Conservation (phyloP, 1,140 invertebrate genomes). For the Pogonognathellus flavescens region DNA sequence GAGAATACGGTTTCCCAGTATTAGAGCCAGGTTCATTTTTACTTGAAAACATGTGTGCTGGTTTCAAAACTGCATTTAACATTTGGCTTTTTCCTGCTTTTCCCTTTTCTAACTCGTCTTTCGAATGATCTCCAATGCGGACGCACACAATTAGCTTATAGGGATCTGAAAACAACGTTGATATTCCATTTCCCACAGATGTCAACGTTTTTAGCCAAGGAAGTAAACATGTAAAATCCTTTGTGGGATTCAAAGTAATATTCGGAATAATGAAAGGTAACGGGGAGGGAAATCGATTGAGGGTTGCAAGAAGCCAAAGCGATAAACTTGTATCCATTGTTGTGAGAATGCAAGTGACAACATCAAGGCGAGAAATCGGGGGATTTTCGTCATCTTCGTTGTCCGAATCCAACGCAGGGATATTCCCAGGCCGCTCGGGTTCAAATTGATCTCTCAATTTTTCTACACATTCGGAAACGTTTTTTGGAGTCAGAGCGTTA, state of each 20-base stretch:
- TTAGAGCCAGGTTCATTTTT: conserved; percentile 5
- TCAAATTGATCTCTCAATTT: conserved; percentile 22
- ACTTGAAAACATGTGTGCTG: neutral
- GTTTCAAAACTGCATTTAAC: neutral
- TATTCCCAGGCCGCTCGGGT: neutral
- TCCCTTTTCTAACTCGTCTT: too few relatives aligned
- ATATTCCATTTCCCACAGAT: neutral
- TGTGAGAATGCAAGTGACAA: neutral
- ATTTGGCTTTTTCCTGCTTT: conserved; percentile 23
- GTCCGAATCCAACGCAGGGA: conserved; percentile 1
- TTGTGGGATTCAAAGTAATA: neutral
- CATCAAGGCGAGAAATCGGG: conserved; percentile 5
- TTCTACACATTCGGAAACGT: conserved; percentile 29
- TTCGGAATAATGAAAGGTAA: neutral
- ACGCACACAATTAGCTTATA: neutral
- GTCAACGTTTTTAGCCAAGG: neutral
- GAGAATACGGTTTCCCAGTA: neutral
- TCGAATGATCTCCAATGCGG: conserved; percentile 8
- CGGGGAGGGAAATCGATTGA: neutral
- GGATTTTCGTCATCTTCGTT: conserved; percentile 20
- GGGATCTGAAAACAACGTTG: neutral
- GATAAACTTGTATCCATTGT: neutral
- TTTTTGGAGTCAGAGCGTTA: neutral
- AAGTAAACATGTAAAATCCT: neutral
- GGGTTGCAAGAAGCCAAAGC: neutral